Base-by-base conservation (phyloP, 2,888 invertebrate genomes). In the Dichetophora obliterata region DNA sequence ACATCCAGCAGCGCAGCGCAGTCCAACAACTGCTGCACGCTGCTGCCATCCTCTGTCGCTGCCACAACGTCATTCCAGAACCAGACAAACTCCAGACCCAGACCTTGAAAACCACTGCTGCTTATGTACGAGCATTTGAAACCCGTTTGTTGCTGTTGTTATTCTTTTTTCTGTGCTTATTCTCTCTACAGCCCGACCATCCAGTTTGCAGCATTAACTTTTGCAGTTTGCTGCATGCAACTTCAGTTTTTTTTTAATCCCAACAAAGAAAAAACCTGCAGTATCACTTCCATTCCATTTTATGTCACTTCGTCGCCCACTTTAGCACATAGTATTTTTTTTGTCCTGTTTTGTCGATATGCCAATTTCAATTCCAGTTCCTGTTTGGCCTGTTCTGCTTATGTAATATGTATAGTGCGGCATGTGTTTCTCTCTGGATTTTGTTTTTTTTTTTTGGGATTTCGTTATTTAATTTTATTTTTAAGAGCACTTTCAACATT, bases 81-180 rank as follows among this genome's bases (percentile, higher is more conserved):
- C n/a, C 27, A 50, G 50, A 48, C 48, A 50, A 22, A 50, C 68
- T 50, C 50, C 68, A 68, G 68, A 68, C 68, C 68, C 68, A 68
- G 68, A 68, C 68, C 68, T 68, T 68, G 68, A 68, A 68, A 68
- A n/a, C 48, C 50, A 68, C 68, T 68, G 43, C 68, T 48, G 50
- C 16, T 48, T 68, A 68, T 68, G 50, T 68, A 50, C 50, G 22
- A 22, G 50, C 50, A 68, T 59, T 59, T 59, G 31, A 34, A 50
- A 8, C 24, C 24, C 50, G 34, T 48, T 68, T 37, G 19, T 66
- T 66, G 66, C 27, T 24, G 61, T 48, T 43, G 66, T 24, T 52
- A 2, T 31, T 14, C 6, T 68, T 68, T 50, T 68, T 24, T 68
- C 50, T 48, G 9, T 66, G 63, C 27, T 66, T 5, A 27, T 31